Conservation (phyloP, 2,113 vertebrate species). For the Takifugu bimaculatus region DNA sequence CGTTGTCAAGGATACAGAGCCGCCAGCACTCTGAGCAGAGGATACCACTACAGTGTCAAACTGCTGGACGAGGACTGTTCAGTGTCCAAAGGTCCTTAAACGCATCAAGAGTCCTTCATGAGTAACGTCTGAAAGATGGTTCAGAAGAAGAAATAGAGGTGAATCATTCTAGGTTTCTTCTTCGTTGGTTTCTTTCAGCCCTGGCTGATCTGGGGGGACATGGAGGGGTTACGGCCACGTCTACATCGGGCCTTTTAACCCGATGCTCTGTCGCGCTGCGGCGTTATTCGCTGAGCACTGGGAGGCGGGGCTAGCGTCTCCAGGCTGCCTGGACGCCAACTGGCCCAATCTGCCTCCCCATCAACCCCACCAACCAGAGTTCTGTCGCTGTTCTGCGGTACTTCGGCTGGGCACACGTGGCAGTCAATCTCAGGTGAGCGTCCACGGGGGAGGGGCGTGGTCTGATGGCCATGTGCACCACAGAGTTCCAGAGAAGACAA, state of each 20-base stretch:
- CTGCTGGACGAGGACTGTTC: constrained; percentile 62
- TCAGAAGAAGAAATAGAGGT: no score
- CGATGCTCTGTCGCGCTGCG: constrained; percentile 58
- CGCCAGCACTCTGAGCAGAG: constrained; percentile 57
- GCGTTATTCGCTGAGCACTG: constrained; percentile 62
- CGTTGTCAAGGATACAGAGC: constrained; percentile 68
- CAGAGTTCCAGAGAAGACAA: no score
- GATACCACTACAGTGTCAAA: constrained; percentile 76
- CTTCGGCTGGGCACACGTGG: constrained; percentile 83
- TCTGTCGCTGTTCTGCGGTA: constrained; percentile 63
- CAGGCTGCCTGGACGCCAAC: constrained; percentile 52
- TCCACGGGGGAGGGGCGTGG: neutral
- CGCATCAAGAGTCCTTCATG: neutral
- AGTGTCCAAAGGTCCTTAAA: constrained; percentile 53
- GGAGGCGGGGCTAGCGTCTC: constrained; percentile 64
- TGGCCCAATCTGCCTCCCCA: constrained; percentile 56
- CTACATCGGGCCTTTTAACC: constrained; percentile 67
- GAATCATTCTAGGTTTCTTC: neutral
- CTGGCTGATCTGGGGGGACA: constrained; percentile 45
- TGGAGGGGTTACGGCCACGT: constrained; percentile 67
- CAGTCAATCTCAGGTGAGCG: constrained; percentile 69
- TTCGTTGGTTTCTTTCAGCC: constrained; percentile 30
- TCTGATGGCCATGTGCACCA: neutral
- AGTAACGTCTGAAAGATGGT: neutral
- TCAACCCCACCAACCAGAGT: constrained; percentile 54